Percentiles rank a stretch among this genome's conserved stretches.
These are phyloP conservation scores for Lethocerus indicus DNA, from an alignment of 1,140 invertebrate species.

Conservation along the genomic window DNA sequence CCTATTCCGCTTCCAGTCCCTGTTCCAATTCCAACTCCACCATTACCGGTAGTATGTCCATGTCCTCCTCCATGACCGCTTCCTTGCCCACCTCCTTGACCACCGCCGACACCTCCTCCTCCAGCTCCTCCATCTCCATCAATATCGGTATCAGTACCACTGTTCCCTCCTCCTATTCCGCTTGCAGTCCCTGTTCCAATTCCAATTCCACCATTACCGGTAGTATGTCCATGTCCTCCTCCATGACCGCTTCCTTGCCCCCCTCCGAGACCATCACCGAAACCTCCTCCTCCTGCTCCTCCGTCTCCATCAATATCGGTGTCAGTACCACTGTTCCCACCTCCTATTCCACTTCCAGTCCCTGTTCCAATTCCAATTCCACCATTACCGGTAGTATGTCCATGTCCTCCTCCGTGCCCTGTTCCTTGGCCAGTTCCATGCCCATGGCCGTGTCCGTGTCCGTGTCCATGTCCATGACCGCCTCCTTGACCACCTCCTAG, in stretches of 20 bases:
- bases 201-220: too few species aligned
- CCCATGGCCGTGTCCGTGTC: not conserved
- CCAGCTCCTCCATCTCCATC: not conserved
- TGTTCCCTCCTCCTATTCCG: too few species aligned
- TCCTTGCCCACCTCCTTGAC: not conserved
- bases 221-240: not conserved
- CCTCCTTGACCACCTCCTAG: too few species aligned
- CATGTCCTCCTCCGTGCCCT: not conserved
- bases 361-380: too few species aligned
- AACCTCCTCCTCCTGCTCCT: not conserved
- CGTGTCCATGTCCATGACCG: not conserved
- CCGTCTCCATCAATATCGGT: too few species aligned
- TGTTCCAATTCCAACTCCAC: not conserved
- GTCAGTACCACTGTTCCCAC: too few species aligned
- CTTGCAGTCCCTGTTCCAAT: too few species aligned
- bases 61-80: slow-evolving; percentile 1
- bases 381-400: too few species aligned
- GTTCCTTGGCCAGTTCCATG: not conserved
- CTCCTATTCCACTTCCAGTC: too few species aligned
- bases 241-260: not conserved
- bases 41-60: not conserved
- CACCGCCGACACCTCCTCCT: slow-evolving; percentile 2
- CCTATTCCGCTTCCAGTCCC: not conserved
- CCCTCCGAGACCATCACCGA: not conserved
- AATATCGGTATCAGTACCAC: too few species aligned